Evolutionary conservation across 2,888 invertebrate species (phyloP), one percentile per base, ranked within the genome.

Genomic region (Agonopterix arenella): DNA sequence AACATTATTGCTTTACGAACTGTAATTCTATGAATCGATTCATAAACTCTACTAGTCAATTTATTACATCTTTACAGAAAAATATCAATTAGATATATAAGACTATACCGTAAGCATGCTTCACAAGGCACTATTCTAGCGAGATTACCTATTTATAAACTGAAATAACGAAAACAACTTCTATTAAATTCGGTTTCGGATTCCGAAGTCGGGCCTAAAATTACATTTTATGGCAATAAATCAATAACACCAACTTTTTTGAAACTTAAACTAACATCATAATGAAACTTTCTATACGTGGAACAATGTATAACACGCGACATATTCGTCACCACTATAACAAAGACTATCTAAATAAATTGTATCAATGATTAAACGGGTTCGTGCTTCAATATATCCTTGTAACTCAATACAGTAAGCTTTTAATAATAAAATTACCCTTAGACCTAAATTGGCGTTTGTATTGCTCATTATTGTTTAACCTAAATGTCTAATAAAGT

Each of bases 91-190:
- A 66, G 28, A 67, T 71, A 69, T 73, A 66, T 73, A 72, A 66
- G 55, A 66, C 68, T 73, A 74, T 72, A 78, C 68, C 72, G 68
- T 83, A 86, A 86, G 88, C 88, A 85, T 86, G 84, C 86, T 72
- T 86, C 80, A 79, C 84, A 89, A 89, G 88, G 88, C 88, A 89
- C 88, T 89, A 89, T 80, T 73, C 88, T 89, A 88, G 84, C 82
- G 81, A 86, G 81, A 84, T 28, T 79, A 61, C 49, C 55, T 62
- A 75, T 68, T 62, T 61, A 67, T 63, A 66, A 81, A 82, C 66
- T 65, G 66, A 84, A 78, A 58, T 70, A 73, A 73, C 60, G 70
- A 76, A 62, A 79, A 73, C 69, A 76, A 72, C 71, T 60, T 60
- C 73, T 83, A 84, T 72, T 89, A 88, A 89, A 89, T 88, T 88